Evolutionary conservation across 2,888 invertebrate genomes (phyloP).

Genomic region (Rhopalosiphum nymphaeae): DNA sequence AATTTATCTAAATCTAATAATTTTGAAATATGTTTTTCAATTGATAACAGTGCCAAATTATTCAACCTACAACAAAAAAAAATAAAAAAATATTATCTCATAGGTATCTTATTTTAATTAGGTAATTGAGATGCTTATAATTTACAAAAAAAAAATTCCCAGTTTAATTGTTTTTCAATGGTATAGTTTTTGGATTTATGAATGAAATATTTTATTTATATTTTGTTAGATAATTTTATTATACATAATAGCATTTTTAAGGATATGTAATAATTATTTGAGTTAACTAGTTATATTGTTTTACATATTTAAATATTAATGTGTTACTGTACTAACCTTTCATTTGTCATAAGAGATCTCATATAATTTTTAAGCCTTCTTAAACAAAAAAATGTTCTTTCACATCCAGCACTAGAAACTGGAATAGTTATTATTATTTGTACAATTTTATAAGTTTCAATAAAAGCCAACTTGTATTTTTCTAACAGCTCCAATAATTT

Average conservation of each 20-base stretch:
- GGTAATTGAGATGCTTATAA: neutral
- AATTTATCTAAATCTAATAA: slow-evolving; percentile 17
- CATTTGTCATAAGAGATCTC: slow-evolving; percentile 26
- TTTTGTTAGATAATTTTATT: too few relatives aligned
- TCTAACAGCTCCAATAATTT: slow-evolving; percentile 11
- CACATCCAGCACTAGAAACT: slow-evolving; percentile 26
- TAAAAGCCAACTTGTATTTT: slow-evolving; percentile 43
- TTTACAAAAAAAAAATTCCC: neutral
- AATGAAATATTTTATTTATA: too few relatives aligned
- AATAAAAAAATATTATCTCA: neutral
- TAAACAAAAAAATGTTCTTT: slow-evolving; percentile 48
- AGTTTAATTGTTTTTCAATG: too few relatives aligned
- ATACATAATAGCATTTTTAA: too few relatives aligned
- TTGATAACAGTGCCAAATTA: neutral
- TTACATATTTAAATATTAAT: too few relatives aligned
- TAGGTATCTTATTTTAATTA: neutral
- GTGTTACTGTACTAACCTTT: neutral
- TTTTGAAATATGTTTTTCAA: slow-evolving; percentile 17
- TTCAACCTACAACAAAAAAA: slow-evolving; percentile 9
- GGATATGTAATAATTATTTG: too few relatives aligned
- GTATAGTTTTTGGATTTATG: neutral
- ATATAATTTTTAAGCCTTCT: slow-evolving; percentile 27
- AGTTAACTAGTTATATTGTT: too few relatives aligned
- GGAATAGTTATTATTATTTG: slow-evolving; percentile 35
- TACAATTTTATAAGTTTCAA: slow-evolving; percentile 34